Percentiles rank a stretch among this genome's conserved stretches.
phyloP scores from a whole-genome alignment of 2,113 vertebrate species.

The Acrocephalus kingi region DNA sequence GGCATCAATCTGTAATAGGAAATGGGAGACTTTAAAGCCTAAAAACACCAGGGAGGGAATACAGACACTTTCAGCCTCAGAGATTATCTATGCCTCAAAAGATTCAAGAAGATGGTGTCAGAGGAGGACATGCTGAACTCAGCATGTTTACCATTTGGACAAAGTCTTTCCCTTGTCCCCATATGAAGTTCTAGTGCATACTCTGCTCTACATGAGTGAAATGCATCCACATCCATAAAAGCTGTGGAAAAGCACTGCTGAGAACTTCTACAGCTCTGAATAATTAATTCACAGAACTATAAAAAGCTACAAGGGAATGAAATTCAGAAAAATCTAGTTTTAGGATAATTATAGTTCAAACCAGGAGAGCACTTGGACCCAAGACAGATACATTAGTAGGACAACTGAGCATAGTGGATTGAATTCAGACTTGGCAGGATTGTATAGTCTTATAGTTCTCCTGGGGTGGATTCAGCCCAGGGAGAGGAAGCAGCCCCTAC shows the following conservation, averaged over 20 bases:
- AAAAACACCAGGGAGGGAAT: not conserved
- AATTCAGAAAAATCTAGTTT: constrained; percentile 68
- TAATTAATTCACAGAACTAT: constrained; percentile 68
- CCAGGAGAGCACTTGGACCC: constrained; percentile 39
- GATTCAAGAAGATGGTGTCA: not conserved
- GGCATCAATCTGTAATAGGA: not conserved
- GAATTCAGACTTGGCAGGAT: not conserved
- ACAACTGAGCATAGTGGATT: not conserved
- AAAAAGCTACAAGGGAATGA: constrained; percentile 57
- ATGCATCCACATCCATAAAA: not conserved
- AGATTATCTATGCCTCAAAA: not conserved
- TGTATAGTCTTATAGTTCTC: not conserved
- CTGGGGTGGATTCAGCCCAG: not conserved
- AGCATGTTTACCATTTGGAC: not conserved
- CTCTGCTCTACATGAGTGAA: not conserved
- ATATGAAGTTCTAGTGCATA: not conserved
- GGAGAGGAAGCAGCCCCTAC: not conserved
- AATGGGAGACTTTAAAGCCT: not conserved
- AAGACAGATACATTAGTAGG: constrained; percentile 54
- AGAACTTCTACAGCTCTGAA: constrained; percentile 51
- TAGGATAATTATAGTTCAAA: constrained; percentile 68
- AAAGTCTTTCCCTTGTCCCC: not conserved
- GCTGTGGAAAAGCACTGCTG: constrained; percentile 4
- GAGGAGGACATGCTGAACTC: not conserved
- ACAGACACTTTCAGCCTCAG: not conserved